phyloP scores from a whole-genome alignment of 2,797 vertebrate genomes.

The Pseudochirops cupreus region DNA sequence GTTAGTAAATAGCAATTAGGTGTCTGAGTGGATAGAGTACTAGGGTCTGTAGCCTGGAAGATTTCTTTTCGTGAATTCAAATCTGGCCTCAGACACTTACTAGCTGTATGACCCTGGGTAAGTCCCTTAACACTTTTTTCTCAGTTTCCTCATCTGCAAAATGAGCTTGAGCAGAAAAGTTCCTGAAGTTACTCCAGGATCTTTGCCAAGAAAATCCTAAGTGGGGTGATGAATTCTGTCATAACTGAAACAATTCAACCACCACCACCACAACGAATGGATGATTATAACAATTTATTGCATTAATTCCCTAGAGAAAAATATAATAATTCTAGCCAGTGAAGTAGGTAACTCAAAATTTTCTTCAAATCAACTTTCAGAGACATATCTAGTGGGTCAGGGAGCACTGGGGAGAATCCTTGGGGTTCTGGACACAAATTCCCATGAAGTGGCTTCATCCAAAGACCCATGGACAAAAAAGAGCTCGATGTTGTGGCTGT shows the following conservation, averaged over 20 bases:
- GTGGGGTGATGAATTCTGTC: not conserved
- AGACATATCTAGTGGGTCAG: not conserved
- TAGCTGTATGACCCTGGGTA: not conserved
- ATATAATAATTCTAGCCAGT: not conserved
- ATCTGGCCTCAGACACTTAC: not conserved
- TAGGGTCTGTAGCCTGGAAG: not conserved
- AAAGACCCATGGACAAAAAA: not conserved
- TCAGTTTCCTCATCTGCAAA: not conserved
- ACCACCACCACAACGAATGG: not conserved
- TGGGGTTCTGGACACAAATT: not conserved
- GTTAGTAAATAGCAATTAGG: too few species aligned
- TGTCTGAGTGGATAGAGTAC: not conserved
- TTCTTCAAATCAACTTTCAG: not conserved
- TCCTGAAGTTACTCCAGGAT: not conserved
- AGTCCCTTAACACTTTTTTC: not conserved
- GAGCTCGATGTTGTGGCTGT: not conserved
- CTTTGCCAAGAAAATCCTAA: not conserved
- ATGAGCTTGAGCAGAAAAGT: not conserved
- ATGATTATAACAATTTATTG: not conserved
- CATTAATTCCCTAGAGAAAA: not conserved
- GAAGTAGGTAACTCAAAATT: not conserved
- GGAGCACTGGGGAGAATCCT: not conserved
- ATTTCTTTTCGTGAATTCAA: not conserved
- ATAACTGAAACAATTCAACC: not conserved
- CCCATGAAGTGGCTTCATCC: not conserved